Evolutionary conservation across 2,888 invertebrate genomes (phyloP).

Genomic region (Thereva nobilitata): DNA sequence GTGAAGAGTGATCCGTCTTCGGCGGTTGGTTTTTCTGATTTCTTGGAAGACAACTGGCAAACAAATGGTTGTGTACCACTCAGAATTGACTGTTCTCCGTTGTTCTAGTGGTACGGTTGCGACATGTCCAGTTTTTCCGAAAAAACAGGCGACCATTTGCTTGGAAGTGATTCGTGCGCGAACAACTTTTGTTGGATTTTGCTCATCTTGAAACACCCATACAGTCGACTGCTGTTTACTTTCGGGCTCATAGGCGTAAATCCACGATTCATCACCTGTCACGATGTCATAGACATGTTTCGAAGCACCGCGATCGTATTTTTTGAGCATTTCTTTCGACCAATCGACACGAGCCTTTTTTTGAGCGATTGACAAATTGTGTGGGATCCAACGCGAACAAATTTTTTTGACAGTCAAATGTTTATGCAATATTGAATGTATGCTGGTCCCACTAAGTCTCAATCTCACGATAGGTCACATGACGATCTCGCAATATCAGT

Average conservation of each 20-base stretch:
- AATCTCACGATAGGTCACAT: no score
- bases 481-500: slow-evolving; percentile 2
- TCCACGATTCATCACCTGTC: slow-evolving; percentile 19
- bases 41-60: no score
- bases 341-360: slow-evolving; percentile 5
- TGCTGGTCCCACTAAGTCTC: no score
- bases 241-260: slow-evolving; percentile 33
- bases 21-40: slow-evolving; percentile 1
- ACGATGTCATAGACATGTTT: background rate
- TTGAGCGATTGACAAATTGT: no score
- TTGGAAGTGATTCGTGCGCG: slow-evolving; percentile 38
- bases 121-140: no score
- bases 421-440: no score
- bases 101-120: no score
- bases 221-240: slow-evolving; percentile 21
- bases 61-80: no score
- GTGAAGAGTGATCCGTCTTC: slow-evolving; percentile 6
- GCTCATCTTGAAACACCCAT: slow-evolving; percentile 37
- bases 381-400: no score
- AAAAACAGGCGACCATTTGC: slow-evolving; percentile 37
- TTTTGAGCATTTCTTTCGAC: slow-evolving; percentile 9
- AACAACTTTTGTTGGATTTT: slow-evolving; percentile 39
- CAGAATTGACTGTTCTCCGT: no score
- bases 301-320: slow-evolving; percentile 1
- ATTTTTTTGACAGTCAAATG: no score